phyloP scores from a whole-genome alignment of 2,113 vertebrate species.

The Colinus virginianus region DNA sequence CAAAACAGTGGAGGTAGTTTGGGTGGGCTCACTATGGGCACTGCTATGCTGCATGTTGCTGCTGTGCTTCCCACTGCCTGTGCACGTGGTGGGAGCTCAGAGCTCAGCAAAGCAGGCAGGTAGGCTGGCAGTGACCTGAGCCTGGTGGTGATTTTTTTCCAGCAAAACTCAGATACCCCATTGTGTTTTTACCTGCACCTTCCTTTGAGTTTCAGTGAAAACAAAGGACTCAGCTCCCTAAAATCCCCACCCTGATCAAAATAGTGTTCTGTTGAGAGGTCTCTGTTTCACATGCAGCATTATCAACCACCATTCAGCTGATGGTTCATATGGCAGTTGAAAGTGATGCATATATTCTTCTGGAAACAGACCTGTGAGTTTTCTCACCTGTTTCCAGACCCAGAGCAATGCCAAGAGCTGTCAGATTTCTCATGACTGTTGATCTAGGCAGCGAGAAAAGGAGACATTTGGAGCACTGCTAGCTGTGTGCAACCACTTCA shows the following conservation, averaged over 20 bases:
- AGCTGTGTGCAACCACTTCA: neutral
- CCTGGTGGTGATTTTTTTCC: neutral
- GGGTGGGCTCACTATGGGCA: neutral
- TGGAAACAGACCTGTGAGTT: neutral
- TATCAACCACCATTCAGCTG: fast-evolving
- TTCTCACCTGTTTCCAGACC: neutral
- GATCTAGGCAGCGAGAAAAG: neutral
- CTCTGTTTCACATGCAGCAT: fast-evolving
- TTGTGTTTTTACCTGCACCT: neutral
- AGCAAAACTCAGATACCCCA: neutral
- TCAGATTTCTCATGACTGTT: neutral
- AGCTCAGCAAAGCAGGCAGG: neutral
- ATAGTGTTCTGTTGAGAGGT: neutral
- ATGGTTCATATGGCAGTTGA: fast-evolving
- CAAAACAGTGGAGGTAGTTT: neutral
- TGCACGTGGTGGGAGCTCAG: neutral
- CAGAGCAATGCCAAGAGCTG: neutral
- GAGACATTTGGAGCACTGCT: neutral
- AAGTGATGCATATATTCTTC: neutral
- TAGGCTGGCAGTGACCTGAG: neutral
- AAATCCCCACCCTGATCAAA: neutral
- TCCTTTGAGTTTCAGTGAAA: neutral
- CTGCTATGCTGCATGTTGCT: neutral
- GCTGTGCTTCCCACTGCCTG: neutral
- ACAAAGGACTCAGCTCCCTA: neutral